Percentiles rank a stretch among this genome's conserved stretches.
Conservation (phyloP, 37 sponge, comb jelly and placozoan genomes). For the Hexactinellida sp. region DNA sequence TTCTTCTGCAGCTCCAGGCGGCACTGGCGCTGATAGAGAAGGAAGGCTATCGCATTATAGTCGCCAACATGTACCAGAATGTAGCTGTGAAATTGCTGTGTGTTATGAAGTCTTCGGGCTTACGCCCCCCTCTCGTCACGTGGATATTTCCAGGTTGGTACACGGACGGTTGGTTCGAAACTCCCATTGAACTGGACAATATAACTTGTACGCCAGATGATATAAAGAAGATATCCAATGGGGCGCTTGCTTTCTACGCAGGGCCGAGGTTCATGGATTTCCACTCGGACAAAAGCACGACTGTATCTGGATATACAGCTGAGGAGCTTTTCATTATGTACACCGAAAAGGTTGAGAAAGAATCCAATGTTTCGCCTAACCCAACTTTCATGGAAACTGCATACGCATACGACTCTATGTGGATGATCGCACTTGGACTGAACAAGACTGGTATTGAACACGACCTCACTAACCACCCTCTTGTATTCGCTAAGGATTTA, state of each 20-base stretch:
- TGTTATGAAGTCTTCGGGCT: background rate
- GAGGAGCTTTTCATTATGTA: background rate
- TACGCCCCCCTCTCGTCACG: background rate
- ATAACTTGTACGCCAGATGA: background rate
- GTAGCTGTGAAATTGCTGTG: background rate
- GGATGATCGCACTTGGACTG: background rate
- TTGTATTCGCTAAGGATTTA: background rate
- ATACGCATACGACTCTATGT: background rate
- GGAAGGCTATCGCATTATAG: background rate
- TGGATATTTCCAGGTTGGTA: background rate
- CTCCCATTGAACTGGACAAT: background rate
- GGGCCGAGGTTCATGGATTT: background rate
- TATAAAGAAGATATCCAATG: background rate
- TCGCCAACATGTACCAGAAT: background rate
- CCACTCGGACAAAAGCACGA: background rate
- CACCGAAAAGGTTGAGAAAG: background rate
- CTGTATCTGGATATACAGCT: background rate
- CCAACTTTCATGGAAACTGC: background rate
- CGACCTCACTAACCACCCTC: background rate
- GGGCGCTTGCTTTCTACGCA: background rate
- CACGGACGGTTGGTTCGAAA: background rate
- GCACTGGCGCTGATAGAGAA: background rate
- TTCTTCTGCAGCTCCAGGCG: background rate
- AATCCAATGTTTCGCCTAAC: background rate
- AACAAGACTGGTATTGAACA: background rate